These are phyloP conservation scores for Lamellibrachia satsuma DNA, from an alignment of 2,888 invertebrate genomes.

Conservation along the genomic window DNA sequence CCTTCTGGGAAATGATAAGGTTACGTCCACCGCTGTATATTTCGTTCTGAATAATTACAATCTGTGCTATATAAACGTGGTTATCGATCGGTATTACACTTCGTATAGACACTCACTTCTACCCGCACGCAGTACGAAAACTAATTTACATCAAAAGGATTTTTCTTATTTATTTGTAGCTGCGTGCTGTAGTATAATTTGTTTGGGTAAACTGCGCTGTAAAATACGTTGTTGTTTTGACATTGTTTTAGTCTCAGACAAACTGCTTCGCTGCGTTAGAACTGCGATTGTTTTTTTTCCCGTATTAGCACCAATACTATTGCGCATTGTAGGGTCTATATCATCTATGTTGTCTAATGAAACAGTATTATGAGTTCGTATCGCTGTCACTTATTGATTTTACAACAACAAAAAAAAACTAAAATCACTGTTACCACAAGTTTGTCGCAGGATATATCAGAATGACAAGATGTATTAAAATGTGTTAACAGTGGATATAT, in stretches of 20 bases:
- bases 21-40: background rate
- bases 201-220: background rate
- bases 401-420: background rate
- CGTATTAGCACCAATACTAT: background rate
- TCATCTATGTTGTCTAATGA: background rate
- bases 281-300: background rate
- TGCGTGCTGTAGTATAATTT: background rate
- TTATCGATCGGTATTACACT: background rate
- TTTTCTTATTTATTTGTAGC: background rate
- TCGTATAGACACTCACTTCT: background rate
- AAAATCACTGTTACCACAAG: background rate
- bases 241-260: background rate
- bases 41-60: background rate
- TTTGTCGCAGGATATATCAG: background rate
- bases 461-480: background rate
- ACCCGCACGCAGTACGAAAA: background rate
- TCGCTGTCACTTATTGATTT: background rate
- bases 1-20: background rate
- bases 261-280: background rate
- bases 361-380: background rate
- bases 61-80: background rate
- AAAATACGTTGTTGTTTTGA: background rate
- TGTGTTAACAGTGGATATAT: background rate
- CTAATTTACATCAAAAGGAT: background rate
- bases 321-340: background rate